Percentiles rank a stretch among this genome's conserved stretches.
These are phyloP conservation scores for Zosterops hypoxanthus DNA, from an alignment of 2,113 vertebrate species.

Conservation along the genomic window DNA sequence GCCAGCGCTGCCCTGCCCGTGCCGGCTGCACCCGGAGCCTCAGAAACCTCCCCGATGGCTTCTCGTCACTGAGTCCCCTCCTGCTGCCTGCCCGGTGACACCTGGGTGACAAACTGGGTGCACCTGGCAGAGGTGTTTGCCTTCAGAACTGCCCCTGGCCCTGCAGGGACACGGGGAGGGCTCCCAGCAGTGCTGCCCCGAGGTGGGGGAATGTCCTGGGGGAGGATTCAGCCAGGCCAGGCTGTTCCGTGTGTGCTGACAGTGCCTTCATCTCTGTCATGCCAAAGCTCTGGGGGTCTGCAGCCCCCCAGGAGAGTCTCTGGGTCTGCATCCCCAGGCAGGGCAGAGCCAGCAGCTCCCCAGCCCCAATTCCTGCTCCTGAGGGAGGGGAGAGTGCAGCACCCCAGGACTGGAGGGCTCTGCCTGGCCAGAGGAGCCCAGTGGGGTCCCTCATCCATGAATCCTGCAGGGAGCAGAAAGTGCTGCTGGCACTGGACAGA, in stretches of 20 bases:
- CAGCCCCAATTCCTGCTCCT: accelerated
- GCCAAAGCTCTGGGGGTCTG: background rate
- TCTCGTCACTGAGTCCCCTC: accelerated
- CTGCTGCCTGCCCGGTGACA: background rate
- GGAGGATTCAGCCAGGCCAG: accelerated
- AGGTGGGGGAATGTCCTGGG: background rate
- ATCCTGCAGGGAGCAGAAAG: accelerated
- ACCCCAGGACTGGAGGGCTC: accelerated
- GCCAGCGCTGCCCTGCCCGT: background rate
- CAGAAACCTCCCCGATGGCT: accelerated
- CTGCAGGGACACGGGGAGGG: background rate
- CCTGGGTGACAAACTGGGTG: background rate
- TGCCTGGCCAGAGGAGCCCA: background rate
- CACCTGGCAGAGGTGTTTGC: background rate
- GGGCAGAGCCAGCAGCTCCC: background rate
- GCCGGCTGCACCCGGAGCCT: background rate
- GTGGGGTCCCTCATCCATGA: background rate
- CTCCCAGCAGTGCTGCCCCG: accelerated
- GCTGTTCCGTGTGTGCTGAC: background rate
- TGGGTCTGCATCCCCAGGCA: background rate
- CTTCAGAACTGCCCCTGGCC: background rate
- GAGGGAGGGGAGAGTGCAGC: background rate
- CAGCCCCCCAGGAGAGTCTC: accelerated
- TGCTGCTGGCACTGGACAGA: accelerated
- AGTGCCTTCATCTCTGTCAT: background rate